A percentile compares a stretch with the other conserved stretches of the same genome.
phyloP scores from a whole-genome alignment of 2,797 vertebrate species.

The Myotis daubentonii region DNA sequence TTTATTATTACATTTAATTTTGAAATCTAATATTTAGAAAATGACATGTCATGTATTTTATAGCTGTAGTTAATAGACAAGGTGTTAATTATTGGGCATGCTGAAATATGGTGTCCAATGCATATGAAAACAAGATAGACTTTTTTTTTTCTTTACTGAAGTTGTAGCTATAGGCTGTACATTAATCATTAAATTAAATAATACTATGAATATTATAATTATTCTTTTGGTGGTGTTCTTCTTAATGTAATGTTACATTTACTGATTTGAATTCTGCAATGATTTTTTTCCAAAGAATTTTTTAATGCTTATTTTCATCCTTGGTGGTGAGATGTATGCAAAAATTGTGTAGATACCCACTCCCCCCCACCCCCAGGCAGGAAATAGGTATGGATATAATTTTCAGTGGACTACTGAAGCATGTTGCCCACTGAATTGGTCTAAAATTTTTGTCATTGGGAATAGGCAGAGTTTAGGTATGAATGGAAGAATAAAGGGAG shows the following conservation, averaged over 20 bases:
- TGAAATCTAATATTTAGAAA: conserved; percentile 6
- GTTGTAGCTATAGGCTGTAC: not conserved
- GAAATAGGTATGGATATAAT: not conserved
- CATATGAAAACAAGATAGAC: not conserved
- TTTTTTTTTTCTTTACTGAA: not conserved
- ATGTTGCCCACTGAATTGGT: not conserved
- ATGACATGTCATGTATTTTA: not conserved
- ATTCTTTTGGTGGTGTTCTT: not conserved
- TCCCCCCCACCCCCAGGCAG: not conserved
- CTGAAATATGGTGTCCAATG: not conserved
- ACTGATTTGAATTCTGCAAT: not conserved
- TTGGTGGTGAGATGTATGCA: not conserved
- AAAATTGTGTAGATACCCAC: not conserved
- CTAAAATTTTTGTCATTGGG: not conserved
- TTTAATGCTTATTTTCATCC: not conserved
- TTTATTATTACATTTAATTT: not conserved
- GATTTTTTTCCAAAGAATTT: not conserved
- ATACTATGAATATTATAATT: not conserved
- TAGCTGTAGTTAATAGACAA: not conserved
- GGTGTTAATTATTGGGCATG: not conserved
- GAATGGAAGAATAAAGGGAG: not conserved
- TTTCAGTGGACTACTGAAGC: not conserved
- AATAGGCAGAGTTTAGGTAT: not conserved
- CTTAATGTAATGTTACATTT: not conserved
- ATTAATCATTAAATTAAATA: not conserved